Percentiles rank a stretch among this genome's conserved stretches.
Conservation (phyloP, 2,888 invertebrate genomes). For the Pachydiplax longipennis region DNA sequence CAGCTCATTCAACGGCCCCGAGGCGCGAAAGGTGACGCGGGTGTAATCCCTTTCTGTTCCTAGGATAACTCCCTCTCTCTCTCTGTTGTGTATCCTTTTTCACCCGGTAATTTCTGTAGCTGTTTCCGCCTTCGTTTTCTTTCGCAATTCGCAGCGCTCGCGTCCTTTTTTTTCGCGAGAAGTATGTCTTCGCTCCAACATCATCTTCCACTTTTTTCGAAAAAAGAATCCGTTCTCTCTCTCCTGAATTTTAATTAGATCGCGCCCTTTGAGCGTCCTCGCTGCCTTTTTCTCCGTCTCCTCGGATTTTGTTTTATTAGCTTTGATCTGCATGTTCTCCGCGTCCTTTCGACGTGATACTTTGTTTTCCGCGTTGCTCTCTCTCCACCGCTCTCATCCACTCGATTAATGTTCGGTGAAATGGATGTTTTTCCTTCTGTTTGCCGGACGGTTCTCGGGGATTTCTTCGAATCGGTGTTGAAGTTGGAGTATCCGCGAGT, state of each 20-base stretch:
- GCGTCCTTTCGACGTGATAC: neutral
- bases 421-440: too few relatives aligned
- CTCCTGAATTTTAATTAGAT: neutral
- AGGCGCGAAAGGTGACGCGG: neutral
- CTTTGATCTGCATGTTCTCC: neutral
- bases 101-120: neutral
- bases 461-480: too few relatives aligned
- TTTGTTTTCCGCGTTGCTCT: neutral
- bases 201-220: too few relatives aligned
- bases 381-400: neutral
- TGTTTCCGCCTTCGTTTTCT: neutral
- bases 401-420: too few relatives aligned
- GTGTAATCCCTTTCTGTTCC: neutral
- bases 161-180: neutral
- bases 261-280: neutral
- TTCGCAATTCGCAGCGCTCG: neutral
- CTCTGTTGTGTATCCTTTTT: too few relatives aligned
- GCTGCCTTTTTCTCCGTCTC: neutral
- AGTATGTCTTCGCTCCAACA: neutral
- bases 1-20: neutral
- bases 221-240: neutral
- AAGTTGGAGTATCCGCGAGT: too few relatives aligned
- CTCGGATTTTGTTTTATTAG: neutral
- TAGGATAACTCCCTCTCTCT: too few relatives aligned
- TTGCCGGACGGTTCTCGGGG: too few relatives aligned